A percentile compares a stretch with the other conserved stretches of the same genome.
These are phyloP conservation scores for Troides helena DNA, from an alignment of 2,888 invertebrate species.

Conservation along the genomic window DNA sequence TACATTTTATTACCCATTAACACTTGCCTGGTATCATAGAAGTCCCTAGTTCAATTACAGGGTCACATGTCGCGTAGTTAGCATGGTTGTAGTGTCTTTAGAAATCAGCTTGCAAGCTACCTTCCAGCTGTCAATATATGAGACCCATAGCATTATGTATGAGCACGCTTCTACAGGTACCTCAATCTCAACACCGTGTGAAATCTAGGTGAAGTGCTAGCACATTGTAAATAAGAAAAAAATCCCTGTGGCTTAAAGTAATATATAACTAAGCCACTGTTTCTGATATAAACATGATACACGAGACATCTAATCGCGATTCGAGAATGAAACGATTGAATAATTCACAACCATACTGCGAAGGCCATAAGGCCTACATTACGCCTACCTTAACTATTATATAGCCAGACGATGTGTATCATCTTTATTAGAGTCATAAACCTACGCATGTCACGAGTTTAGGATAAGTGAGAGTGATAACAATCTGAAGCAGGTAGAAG, in stretches of 20 bases:
- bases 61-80: too few species aligned
- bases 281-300: not conserved
- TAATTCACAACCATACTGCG: not conserved
- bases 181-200: too few species aligned
- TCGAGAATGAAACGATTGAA: not conserved
- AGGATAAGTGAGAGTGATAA: conserved; percentile 23
- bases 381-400: not conserved
- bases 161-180: too few species aligned
- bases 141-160: too few species aligned
- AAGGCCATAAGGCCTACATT: not conserved
- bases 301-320: not conserved
- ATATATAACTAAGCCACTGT: not conserved
- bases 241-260: not conserved
- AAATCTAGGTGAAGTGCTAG: too few species aligned
- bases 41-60: too few species aligned
- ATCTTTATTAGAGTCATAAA: conserved; percentile 15
- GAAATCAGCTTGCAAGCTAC: too few species aligned
- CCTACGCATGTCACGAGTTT: conserved; percentile 20
- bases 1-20: not conserved
- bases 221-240: too few species aligned
- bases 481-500: not conserved
- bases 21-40: too few species aligned
- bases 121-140: too few species aligned
- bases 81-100: too few species aligned
- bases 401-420: not conserved